Conservation (phyloP, 37 sponge, comb jelly and placozoan species). For the Agelas oroides region DNA sequence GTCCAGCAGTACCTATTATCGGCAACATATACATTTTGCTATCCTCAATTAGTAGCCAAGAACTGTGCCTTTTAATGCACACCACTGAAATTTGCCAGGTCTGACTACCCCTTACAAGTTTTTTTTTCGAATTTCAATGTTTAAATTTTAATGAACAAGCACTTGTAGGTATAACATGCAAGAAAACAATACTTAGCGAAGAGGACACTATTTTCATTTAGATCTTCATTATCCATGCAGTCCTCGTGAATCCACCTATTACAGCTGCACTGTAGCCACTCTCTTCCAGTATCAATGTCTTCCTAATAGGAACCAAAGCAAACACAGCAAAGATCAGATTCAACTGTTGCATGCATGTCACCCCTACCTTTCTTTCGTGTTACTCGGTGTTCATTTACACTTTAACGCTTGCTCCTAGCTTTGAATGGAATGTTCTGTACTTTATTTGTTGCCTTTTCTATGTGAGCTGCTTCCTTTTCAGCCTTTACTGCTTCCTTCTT, state of each 20-base stretch:
- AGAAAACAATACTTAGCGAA: no score
- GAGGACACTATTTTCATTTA: not conserved
- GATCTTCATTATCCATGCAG: not conserved
- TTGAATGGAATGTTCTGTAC: no score
- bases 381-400: not conserved
- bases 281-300: conserved; percentile 22
- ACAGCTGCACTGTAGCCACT: conserved; percentile 42
- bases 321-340: conserved; percentile 21
- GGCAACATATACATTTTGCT: not conserved
- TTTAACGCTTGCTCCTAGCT: no score
- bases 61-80: not conserved
- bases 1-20: not conserved
- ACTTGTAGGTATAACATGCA: not conserved
- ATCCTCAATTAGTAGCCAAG: not conserved
- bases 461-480: not conserved
- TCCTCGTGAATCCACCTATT: conserved; percentile 59
- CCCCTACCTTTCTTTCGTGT: not conserved
- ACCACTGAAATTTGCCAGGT: not conserved
- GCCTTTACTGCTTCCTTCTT: not conserved
- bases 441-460: not conserved
- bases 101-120: conserved; percentile 3
- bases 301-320: conserved; percentile 34
- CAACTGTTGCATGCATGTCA: not conserved
- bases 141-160: not conserved
- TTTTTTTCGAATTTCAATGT: not conserved